Conservation (phyloP, 1,140 invertebrate species). For the Apis dorsata region DNA sequence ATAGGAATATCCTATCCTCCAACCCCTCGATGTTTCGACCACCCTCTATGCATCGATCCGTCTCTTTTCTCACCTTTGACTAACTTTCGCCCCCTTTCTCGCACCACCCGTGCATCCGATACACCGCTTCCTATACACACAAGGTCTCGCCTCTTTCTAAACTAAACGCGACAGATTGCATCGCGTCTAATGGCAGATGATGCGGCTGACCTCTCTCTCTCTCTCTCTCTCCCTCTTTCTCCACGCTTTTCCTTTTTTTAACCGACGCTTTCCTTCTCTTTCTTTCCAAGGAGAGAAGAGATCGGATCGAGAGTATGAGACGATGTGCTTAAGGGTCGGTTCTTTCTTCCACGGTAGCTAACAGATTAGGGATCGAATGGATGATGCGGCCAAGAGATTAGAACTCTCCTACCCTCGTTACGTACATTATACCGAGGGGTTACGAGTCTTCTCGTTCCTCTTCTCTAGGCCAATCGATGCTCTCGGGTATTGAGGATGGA, state of each 20-base stretch:
- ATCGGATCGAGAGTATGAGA: conserved; percentile 55
- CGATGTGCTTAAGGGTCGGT: conserved; percentile 65
- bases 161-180: conserved; percentile 45
- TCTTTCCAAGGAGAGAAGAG: conserved; percentile 37
- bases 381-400: conserved; percentile 67
- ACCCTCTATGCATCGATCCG: conserved; percentile 31
- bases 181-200: conserved; percentile 61
- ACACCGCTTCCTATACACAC: conserved; percentile 3
- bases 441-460: background rate
- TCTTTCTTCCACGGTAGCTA: conserved; percentile 44
- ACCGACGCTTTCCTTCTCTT: conserved; percentile 38
- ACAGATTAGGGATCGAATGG: conserved; percentile 60
- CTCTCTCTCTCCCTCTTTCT: conserved; percentile 53
- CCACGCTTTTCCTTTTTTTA: background rate
- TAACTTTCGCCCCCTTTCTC: conserved; percentile 46
- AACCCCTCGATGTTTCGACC: conserved; percentile 27
- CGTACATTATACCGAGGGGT: conserved; percentile 30
- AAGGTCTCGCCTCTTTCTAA: conserved; percentile 23
- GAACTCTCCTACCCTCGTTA: conserved; percentile 47
- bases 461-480: conserved; percentile 26
- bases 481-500: too few species aligned
- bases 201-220: conserved; percentile 26
- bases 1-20: conserved; percentile 27
- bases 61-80: conserved; percentile 57
- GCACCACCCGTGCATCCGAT: conserved; percentile 16